Evolutionary conservation across 2,888 invertebrate species (phyloP), one percentile per base, ranked within the genome.

Genomic region (Thereva unica): DNA sequence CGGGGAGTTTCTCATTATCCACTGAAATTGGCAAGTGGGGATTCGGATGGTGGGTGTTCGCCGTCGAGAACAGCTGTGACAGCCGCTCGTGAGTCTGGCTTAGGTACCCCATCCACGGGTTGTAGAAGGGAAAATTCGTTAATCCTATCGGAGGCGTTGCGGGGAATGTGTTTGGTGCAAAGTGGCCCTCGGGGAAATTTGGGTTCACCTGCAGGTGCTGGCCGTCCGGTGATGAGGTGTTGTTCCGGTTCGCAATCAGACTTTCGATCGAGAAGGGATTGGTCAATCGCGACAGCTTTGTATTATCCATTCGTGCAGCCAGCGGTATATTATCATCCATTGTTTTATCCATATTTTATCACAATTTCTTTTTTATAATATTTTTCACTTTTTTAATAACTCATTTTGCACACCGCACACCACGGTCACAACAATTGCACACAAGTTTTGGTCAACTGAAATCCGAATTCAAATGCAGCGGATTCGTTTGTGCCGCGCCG

Each of bases 211-310:
- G 40, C 5, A 50, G 40, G 9, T 12, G 34, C 8, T 38, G 7
- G 5, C 34, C n/a, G 3, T 63, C 63, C 12, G 44, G 34, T 10
- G 57, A 50, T 52, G 50, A 44, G 42, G 8, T 37, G 42, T 8
- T 64, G 40, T 54, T 52, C 7, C 64, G 64, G 34, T 75, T 78
- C 40, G 80, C 77, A 69, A 81, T 81, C 68, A 81, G 71, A 71
- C 77, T 80, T 72, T 81, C 80, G 66, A 81, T 81, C 10, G 80
- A 80, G 70, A 81, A 81, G n/a, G 80, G 78, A 68, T 79, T 81
- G 4, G 79, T 76, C 68, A 78, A 76, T 49, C 76, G 78, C 40
- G 75, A 74, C 56, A 78, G 66, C 70, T 77, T 76, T 37, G 73
- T 72, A 38, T 12, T 38, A 47, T 64, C 55, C 64, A 64, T 50